A percentile compares a stretch with the other conserved stretches of the same genome.
phyloP scores from a whole-genome alignment of 2,797 vertebrate species.

The Holocentrus rufus region DNA sequence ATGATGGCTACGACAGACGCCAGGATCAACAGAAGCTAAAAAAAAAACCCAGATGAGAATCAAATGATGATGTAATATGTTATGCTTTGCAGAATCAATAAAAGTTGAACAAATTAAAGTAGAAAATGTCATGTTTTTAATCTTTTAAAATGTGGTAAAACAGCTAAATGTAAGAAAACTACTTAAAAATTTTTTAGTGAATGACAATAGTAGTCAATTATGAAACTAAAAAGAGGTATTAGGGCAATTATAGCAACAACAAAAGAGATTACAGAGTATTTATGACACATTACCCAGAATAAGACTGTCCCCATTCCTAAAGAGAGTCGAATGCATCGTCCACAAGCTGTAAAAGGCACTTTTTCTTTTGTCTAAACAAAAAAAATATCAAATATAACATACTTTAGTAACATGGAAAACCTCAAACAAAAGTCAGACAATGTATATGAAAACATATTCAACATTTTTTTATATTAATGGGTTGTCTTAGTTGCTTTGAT shows the following conservation, averaged over 20 bases:
- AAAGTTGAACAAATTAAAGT: not conserved
- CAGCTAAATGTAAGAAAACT: too few relatives aligned
- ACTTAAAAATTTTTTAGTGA: too few relatives aligned
- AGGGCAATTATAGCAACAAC: not conserved
- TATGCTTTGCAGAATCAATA: not conserved
- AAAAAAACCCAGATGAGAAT: not conserved
- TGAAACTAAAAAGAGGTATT: not conserved
- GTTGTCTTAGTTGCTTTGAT: not conserved
- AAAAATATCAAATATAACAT: conserved; percentile 27
- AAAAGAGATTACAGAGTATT: not conserved
- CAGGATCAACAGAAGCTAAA: conserved; percentile 89
- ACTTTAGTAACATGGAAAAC: not conserved
- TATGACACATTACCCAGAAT: conserved; percentile 89
- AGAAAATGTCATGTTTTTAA: not conserved
- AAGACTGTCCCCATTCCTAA: conserved; percentile 90
- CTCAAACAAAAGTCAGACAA: not conserved
- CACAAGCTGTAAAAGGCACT: conserved; percentile 88
- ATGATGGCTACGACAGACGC: conserved; percentile 93
- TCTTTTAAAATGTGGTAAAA: too few relatives aligned
- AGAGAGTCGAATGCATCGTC: conserved; percentile 84
- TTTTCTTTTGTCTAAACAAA: conserved; percentile 84
- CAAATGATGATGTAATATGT: too few relatives aligned
- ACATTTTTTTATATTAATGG: too few relatives aligned
- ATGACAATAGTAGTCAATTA: not conserved
- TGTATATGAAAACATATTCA: not conserved